Evolutionary conservation across 2,113 vertebrate species (phyloP).

Genomic region (Corynorhinus townsendii): DNA sequence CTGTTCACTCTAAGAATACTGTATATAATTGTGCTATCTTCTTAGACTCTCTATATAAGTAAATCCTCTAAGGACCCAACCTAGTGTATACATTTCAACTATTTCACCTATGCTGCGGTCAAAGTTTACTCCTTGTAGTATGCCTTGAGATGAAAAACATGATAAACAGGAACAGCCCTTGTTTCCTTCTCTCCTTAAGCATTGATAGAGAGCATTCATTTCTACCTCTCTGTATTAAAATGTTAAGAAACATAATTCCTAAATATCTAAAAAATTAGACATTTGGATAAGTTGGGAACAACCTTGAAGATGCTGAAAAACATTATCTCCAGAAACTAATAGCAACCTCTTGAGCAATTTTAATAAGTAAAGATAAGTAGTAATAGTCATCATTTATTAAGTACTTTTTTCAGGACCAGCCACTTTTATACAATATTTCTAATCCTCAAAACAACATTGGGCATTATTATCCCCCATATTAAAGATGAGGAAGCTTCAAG

Average conservation of each 20-base stretch:
- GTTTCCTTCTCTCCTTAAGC: background rate
- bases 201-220: background rate
- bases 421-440: constrained; percentile 6
- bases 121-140: background rate
- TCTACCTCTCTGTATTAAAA: background rate
- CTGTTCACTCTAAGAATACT: background rate
- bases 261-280: background rate
- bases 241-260: background rate
- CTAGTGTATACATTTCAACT: background rate
- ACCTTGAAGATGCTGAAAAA: background rate
- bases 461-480: background rate
- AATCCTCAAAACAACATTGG: background rate
- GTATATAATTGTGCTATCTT: background rate
- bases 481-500: background rate
- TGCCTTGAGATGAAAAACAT: background rate
- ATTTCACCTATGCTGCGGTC: background rate
- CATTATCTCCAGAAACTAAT: background rate
- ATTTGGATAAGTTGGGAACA: background rate
- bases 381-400: background rate
- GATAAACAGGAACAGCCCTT: background rate
- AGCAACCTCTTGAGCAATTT: background rate
- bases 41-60: background rate
- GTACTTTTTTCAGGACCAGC: background rate
- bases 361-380: background rate
- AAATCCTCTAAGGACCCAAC: background rate